Evolutionary conservation across 2,888 invertebrate species (phyloP).

Genomic region (Melolontha melolontha): DNA sequence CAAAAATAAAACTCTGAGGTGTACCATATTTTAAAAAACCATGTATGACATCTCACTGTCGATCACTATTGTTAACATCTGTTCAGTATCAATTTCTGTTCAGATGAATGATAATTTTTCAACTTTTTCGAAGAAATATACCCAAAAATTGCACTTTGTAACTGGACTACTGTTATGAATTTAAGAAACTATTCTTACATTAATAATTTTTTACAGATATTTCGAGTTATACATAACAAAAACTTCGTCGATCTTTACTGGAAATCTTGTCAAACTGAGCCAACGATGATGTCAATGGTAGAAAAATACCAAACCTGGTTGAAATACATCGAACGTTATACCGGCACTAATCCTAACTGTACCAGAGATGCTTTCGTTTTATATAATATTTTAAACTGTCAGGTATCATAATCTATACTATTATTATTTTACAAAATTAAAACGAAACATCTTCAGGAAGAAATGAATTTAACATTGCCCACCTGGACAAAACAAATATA

Average conservation of each 20-base stretch:
- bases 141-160: too few species aligned
- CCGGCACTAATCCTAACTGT: constrained; percentile 31
- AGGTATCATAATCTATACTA: constrained; percentile 11
- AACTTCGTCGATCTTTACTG: constrained; percentile 15
- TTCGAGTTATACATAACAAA: neutral
- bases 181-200: too few species aligned
- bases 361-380: constrained; percentile 40
- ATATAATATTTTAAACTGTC: constrained; percentile 38
- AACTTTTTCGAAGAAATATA: too few species aligned
- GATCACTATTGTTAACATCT: too few species aligned
- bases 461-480: constrained; percentile 61
- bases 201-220: neutral
- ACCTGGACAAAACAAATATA: constrained; percentile 62
- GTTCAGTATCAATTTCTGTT: too few species aligned
- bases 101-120: too few species aligned
- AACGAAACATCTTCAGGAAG: constrained; percentile 49
- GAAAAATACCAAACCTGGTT: constrained; percentile 34
- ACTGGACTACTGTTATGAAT: too few species aligned
- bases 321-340: constrained; percentile 38
- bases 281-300: neutral
- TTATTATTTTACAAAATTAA: constrained; percentile 47
- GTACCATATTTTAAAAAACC: too few species aligned
- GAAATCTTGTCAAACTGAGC: neutral
- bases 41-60: too few species aligned
- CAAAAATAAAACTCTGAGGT: too few species aligned